Evolutionary conservation across 2,888 invertebrate genomes (phyloP).

Genomic region (Pegoplata infirma): DNA sequence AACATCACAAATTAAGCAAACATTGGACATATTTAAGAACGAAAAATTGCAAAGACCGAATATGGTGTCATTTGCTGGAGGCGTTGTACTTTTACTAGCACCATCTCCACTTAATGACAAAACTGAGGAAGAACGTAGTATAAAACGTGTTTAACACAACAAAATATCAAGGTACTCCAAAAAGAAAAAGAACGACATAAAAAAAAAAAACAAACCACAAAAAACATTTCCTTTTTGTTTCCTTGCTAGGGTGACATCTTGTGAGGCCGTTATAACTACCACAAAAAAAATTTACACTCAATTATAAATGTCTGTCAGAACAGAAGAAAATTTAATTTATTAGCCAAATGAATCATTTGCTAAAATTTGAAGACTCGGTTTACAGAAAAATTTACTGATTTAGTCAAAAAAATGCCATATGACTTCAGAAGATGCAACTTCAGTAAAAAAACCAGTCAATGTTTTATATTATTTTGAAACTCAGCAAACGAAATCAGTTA

Average conservation of each 20-base stretch:
- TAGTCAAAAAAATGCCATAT: no score
- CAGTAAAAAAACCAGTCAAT: no score
- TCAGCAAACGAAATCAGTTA: no score
- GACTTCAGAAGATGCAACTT: background rate
- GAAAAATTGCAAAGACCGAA: constrained; percentile 12
- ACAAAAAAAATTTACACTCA: no score
- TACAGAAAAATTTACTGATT: no score
- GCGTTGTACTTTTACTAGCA: constrained; percentile 61
- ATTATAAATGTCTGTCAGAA: no score
- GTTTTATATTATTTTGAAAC: no score
- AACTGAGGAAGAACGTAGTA: constrained; percentile 37
- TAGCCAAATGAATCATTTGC: no score
- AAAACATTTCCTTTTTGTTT: constrained; percentile 54
- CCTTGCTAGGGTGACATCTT: constrained; percentile 54
- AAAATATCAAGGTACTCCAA: constrained; percentile 43
- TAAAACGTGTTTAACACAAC: constrained; percentile 57
- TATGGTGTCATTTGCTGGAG: constrained; percentile 58
- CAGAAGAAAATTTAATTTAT: no score
- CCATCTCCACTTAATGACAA: constrained; percentile 51
- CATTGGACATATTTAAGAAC: no score
- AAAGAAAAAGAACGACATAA: constrained; percentile 21
- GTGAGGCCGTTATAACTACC: constrained; percentile 12
- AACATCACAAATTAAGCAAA: no score
- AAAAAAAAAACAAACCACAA: background rate
- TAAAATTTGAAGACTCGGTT: no score